phyloP scores from a whole-genome alignment of 2,888 invertebrate species.

The Sinelater perroti region DNA sequence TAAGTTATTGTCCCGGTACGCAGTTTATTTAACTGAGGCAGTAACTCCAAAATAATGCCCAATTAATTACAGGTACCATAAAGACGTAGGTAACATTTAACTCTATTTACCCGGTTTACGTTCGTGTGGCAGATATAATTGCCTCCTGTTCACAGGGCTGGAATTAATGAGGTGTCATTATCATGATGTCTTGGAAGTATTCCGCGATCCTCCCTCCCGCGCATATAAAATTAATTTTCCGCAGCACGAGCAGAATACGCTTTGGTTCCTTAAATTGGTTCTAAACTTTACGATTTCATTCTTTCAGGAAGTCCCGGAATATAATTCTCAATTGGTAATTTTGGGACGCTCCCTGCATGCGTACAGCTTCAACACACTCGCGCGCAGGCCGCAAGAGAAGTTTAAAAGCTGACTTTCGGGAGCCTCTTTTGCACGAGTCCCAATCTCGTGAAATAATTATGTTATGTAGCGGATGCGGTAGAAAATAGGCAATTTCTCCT shows the following conservation, averaged over 20 bases:
- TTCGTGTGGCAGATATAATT: slow-evolving; percentile 19
- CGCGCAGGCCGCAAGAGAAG: too few relatives aligned
- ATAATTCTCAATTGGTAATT: too few relatives aligned
- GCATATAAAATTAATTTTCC: background rate
- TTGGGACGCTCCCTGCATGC: too few relatives aligned
- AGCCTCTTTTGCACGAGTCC: background rate
- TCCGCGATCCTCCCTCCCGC: background rate
- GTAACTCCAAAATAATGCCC: slow-evolving; percentile 26
- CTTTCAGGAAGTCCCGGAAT: too few relatives aligned
- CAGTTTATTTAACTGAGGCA: slow-evolving; percentile 14
- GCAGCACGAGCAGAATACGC: background rate
- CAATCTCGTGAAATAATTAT: background rate
- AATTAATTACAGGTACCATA: slow-evolving; percentile 26
- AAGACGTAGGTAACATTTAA: slow-evolving; percentile 21
- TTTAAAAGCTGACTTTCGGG: background rate
- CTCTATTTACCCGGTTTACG: slow-evolving; percentile 10
- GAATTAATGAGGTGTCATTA: slow-evolving; percentile 1
- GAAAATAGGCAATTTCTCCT: slow-evolving; percentile 8
- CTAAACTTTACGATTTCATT: slow-evolving; percentile 1
- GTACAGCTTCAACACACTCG: too few relatives aligned
- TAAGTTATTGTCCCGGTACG: slow-evolving; percentile 12
- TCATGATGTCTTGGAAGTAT: background rate
- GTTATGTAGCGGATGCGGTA: background rate
- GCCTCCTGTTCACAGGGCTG: slow-evolving; percentile 6
- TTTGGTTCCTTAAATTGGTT: too few relatives aligned